phyloP scores from a whole-genome alignment of 2,888 invertebrate species.

The Hypolimnas misippus region DNA sequence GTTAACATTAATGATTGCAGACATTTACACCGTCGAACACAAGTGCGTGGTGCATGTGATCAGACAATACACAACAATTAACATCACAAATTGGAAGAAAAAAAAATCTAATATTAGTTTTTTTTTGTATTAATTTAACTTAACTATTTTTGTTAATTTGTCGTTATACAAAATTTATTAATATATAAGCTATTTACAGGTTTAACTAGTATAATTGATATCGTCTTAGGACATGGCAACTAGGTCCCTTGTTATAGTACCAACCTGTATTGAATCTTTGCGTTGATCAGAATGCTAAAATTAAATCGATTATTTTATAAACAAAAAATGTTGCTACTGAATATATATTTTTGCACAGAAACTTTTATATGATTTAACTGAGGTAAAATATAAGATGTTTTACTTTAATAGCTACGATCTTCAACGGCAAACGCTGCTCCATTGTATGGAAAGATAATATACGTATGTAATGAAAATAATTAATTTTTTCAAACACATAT shows the following conservation, averaged over 20 bases:
- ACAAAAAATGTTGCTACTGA: no score
- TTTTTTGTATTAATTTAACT: not conserved
- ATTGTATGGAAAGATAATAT: no score
- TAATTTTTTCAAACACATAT: not conserved
- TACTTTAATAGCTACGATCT: no score
- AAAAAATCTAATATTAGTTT: conserved; percentile 43
- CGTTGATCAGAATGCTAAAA: conserved; percentile 40
- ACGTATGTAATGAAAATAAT: no score
- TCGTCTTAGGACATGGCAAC: not conserved
- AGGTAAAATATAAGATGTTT: not conserved
- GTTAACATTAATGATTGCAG: conserved; percentile 50
- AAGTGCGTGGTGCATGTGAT: conserved; percentile 51
- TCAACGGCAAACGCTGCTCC: no score
- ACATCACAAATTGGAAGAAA: conserved; percentile 66
- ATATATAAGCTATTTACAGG: conserved; percentile 2
- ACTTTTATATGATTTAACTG: not conserved
- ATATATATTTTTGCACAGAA: no score
- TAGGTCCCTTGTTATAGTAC: conserved; percentile 13
- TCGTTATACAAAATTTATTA: not conserved
- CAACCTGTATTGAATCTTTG: conserved; percentile 40
- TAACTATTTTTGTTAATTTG: not conserved
- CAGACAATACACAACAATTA: conserved; percentile 73
- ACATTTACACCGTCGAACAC: conserved; percentile 71
- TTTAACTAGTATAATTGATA: not conserved
- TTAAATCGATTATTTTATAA: conserved; percentile 16